Evolutionary conservation across 2,797 vertebrate species (phyloP).

Genomic region (Emydoidea blandingii): DNA sequence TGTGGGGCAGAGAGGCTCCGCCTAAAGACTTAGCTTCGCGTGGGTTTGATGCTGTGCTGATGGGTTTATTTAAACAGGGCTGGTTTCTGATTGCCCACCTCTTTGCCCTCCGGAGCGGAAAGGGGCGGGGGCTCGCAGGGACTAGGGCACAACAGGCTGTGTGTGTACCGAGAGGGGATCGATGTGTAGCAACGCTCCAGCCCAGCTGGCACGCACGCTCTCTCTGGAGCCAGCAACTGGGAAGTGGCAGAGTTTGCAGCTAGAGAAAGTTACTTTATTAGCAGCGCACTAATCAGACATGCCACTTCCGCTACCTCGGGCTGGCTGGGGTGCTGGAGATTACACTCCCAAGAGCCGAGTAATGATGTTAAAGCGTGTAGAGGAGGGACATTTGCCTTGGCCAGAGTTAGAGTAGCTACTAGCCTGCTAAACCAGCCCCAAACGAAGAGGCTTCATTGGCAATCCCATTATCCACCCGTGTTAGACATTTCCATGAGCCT

Average conservation of each 20-base stretch:
- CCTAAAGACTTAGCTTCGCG: no score
- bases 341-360: background rate
- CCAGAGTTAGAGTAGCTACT: no score
- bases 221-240: no score
- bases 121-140: background rate
- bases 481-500: conserved; percentile 2
- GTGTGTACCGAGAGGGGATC: background rate
- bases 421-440: background rate
- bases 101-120: background rate
- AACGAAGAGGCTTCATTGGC: background rate
- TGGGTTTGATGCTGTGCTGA: no score
- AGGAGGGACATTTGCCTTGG: no score
- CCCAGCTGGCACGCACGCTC: background rate
- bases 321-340: background rate
- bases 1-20: background rate
- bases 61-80: background rate
- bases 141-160: background rate
- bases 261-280: background rate
- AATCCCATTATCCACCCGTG: conserved; percentile 12
- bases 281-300: background rate
- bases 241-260: conserved; percentile 46
- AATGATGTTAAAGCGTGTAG: no score
- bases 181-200: background rate
- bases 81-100: background rate
- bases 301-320: conserved; percentile 12